Evolutionary conservation across 2,888 invertebrate species (phyloP), one percentile per base, ranked within the genome.

Genomic region (Luffia ferchaultella): DNA sequence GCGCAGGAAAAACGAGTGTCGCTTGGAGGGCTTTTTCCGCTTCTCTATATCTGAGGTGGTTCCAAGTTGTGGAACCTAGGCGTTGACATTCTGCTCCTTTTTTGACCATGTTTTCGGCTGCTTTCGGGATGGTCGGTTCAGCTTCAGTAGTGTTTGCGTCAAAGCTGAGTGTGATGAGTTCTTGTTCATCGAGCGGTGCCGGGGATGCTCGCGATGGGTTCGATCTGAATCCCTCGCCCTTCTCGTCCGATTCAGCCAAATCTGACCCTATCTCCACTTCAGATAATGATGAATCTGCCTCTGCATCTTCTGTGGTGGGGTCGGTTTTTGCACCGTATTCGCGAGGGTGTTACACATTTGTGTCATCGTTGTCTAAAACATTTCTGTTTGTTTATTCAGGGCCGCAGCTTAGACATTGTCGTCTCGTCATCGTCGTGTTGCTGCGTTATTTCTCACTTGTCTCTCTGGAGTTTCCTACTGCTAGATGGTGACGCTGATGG

Each of bases 11-110:
- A 18, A 44, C 46, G 2, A 46, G 50, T 9, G 50, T 42, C 12
- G 50, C 50, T 2, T 50, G 50, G 17, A 50, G 46, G 12, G 18
- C 5, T 18, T 50, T 46, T 18, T 50, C 42, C 12, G 46, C 50
- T 16, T 50, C 46, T 3, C 16, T 2, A 19, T 50, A 50, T 18
- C 42, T 30, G 7, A 50, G 42, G 16, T 50, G 46, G 18, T 46
- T 20, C 50, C 50, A 50, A 1, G 17, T 5, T 16, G 18, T 18
- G 16, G n/a, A 5, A 15, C 40, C 44, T 5, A 50, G 16, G 19
- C 46, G 18, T 46, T 50, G 50, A 18, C 46, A 50, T 5, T n/a
- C 30, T 16, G 20, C 17, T 12, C 46, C 50, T 42, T 50, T 42
- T 16, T 19, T 40, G n/a, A 20, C 42, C 2, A 46, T 12, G 15